These are phyloP conservation scores for Tympanuchus pallidicinctus DNA, from an alignment of 2,113 vertebrate genomes.

Conservation along the genomic window DNA sequence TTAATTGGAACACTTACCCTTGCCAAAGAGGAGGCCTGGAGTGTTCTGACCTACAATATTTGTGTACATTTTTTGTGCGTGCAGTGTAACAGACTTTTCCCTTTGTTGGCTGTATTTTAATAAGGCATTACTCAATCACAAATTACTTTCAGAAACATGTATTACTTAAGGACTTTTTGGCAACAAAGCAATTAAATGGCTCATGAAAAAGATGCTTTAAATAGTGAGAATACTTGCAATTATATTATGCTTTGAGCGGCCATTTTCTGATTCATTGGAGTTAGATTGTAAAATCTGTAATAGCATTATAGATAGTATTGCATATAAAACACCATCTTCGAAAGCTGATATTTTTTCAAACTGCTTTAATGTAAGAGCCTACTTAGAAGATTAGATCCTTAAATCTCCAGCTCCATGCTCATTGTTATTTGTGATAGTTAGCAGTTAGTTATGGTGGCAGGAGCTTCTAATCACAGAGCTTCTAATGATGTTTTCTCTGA, in stretches of 20 bases:
- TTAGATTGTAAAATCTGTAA: constrained; percentile 42
- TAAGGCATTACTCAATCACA: background rate
- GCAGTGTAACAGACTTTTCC: background rate
- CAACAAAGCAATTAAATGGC: background rate
- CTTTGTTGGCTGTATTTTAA: background rate
- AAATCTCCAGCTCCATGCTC: background rate
- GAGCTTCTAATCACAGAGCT: background rate
- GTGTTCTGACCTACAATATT: accelerated
- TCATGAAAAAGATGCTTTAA: constrained; percentile 10
- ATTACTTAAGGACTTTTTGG: background rate
- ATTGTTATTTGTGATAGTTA: background rate
- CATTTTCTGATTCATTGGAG: constrained; percentile 54
- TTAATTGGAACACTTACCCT: background rate
- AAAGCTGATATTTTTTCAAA: constrained; percentile 17
- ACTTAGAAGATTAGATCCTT: background rate
- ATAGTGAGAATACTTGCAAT: constrained; percentile 15
- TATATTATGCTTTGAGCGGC: background rate
- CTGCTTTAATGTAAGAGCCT: background rate
- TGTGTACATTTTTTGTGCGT: background rate
- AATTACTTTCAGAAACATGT: background rate
- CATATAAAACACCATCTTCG: background rate
- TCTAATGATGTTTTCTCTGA: background rate
- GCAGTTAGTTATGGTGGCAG: background rate
- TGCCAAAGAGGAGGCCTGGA: background rate
- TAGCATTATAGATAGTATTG: background rate